These are phyloP conservation scores for Stenurella melanura DNA, from an alignment of 2,888 invertebrate genomes.

Conservation along the genomic window DNA sequence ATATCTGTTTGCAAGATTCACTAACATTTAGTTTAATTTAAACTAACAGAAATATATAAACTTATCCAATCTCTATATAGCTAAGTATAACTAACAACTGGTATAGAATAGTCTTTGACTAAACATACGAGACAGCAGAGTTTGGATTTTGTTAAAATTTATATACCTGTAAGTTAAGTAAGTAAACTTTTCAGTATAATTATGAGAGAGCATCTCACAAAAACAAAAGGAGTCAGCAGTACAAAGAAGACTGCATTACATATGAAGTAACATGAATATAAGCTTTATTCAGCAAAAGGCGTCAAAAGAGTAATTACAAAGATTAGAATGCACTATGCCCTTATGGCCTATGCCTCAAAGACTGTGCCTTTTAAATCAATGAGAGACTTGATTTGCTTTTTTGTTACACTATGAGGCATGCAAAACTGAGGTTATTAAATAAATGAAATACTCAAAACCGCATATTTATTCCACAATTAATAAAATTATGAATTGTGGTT, in stretches of 20 bases:
- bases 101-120: neutral
- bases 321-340: constrained; percentile 54
- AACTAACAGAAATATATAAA: neutral
- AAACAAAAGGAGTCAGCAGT: constrained; percentile 43
- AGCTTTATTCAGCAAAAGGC: constrained; percentile 57
- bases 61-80: neutral
- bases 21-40: too few species aligned
- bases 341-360: constrained; percentile 44
- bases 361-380: constrained; percentile 40
- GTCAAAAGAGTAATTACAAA: constrained; percentile 59
- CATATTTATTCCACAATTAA: too few species aligned
- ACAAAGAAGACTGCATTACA: constrained; percentile 46
- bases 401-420: too few species aligned
- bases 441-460: too few species aligned
- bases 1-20: too few species aligned
- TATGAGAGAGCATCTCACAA: constrained; percentile 51
- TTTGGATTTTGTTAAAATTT: constrained; percentile 26
- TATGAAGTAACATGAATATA: constrained; percentile 57
- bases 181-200: constrained; percentile 41
- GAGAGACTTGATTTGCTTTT: neutral
- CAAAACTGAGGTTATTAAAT: too few species aligned
- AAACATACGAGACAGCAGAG: neutral
- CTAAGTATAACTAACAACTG: neutral
- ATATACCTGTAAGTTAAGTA: constrained; percentile 7
- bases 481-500: too few species aligned